Evolutionary conservation across 1,140 invertebrate genomes (phyloP), one percentile per base, ranked within the genome.

Genomic region (Aporrectodea caliginosa): DNA sequence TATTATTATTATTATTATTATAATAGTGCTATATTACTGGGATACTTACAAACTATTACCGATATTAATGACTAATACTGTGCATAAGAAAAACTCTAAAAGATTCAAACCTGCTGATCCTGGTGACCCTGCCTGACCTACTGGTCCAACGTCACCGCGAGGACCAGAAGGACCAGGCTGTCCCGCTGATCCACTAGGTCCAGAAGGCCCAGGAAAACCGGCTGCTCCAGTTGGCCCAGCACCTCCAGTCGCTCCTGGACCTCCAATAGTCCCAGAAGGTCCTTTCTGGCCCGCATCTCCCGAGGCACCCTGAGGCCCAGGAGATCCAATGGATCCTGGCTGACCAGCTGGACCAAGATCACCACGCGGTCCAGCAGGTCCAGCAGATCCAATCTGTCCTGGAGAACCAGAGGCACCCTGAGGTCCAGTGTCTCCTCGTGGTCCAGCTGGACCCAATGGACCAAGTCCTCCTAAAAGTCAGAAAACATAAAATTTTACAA

Each of bases 61-160:
- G n/a, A n/a, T n/a, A n/a, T n/a, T n/a, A n/a, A n/a, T n/a, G n/a
- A n/a, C n/a, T n/a, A n/a, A n/a, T n/a, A n/a, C n/a, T n/a, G n/a
- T n/a, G n/a, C n/a, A n/a, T n/a, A n/a, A n/a, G n/a, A n/a, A n/a
- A n/a, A n/a, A n/a, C n/a, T n/a, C n/a, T n/a, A n/a, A n/a, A n/a
- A n/a, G n/a, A n/a, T n/a, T n/a, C n/a, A n/a, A n/a, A 32, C 73
- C 73, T 75, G 16, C 2, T 6, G 73, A 35, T 12, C 73, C 73
- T 27, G 30, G 31, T 32, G 16, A 32, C n/a, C n/a, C n/a, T n/a
- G n/a, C n/a, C n/a, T n/a, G n/a, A 27, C 73, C 73, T 16, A 32
- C 22, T 27, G 73, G 31, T 33, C 73, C 73, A 16, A 27, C 14
- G 16, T 22, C 31, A 27, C 73, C 73, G 16, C 2, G 2, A 75